Evolutionary conservation across 1,140 invertebrate species (phyloP), one percentile per base, ranked within the genome.

Genomic region (Lanistes nyassanus): DNA sequence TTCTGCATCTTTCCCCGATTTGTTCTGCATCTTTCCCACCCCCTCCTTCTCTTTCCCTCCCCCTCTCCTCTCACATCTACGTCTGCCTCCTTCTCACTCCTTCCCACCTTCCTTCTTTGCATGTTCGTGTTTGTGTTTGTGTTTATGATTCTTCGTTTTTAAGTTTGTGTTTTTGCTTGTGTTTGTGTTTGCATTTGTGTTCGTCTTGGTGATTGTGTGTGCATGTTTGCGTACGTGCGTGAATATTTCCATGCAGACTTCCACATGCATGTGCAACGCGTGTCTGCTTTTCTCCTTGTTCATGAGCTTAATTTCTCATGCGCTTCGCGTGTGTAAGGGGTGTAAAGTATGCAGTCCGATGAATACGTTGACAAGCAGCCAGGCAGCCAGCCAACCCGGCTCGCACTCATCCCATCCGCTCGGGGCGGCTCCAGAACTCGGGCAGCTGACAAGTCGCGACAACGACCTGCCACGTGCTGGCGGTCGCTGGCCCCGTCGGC

Each of bases 191-290:
- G 11, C n/a, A 36, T 11, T 29, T 64, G 13, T 16, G 13, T 16
- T n/a, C 13, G 13, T 16, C 53, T 16, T n/a, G n/a, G 13, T 13
- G 58, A 29, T n/a, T n/a, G 58, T 62, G 58, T n/a, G 58, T 62
- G 58, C 34, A 31, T 62, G 58, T n/a, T n/a, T 62, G 58, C 34
- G 58, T 62, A 31, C 23, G 58, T 62, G 58, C 4, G 58, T 62
- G 58, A 29, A 31, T 62, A 31, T 4, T n/a, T 62, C n/a, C 3
- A 31, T 62, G 58, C 4, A 31, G 11, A 31, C 4, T n/a, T n/a
- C n/a, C 23, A 31, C 23, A 36, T 64, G n/a, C 37, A 36, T 64
- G n/a, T 31, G 60, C 7, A 36, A 5, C 37, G 60, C 60, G n/a
- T 64, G 60, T 16, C 13, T 64, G 23, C 29, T 13, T 36, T 4